Percentiles rank a stretch among this genome's conserved stretches.
Evolutionary conservation across 2,797 vertebrate genomes (phyloP).

Genomic region (Corythornis leucogaster): DNA sequence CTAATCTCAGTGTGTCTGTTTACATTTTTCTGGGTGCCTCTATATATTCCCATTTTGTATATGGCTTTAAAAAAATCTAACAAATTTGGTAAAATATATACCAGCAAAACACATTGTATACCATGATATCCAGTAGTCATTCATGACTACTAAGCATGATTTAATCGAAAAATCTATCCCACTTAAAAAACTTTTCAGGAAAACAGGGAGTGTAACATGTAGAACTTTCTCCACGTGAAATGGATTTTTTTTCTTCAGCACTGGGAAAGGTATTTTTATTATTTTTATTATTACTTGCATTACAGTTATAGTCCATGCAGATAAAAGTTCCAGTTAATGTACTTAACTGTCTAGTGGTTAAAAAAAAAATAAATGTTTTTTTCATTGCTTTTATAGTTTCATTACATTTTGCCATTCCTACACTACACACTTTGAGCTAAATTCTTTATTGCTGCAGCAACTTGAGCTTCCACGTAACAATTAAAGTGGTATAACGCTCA

Average conservation of each 20-base stretch:
- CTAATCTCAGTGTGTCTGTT: neutral
- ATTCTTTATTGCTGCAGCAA: slow-evolving; percentile 33
- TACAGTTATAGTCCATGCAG: neutral
- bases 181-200: neutral
- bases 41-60: neutral
- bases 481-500: slow-evolving; percentile 43
- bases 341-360: neutral
- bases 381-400: slow-evolving; percentile 1
- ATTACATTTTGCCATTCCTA: neutral
- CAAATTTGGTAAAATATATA: neutral
- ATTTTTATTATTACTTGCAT: neutral
- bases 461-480: slow-evolving; percentile 3
- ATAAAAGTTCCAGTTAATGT: slow-evolving; percentile 20
- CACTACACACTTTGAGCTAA: neutral
- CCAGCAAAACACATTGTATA: neutral
- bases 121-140: neutral
- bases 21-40: neutral
- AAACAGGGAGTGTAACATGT: neutral
- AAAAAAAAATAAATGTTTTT: neutral
- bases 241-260: neutral
- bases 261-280: neutral
- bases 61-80: neutral
- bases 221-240: neutral
- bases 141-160: neutral
- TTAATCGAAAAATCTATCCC: neutral